Percentiles rank a stretch among this genome's conserved stretches.
Evolutionary conservation across 2,797 vertebrate genomes (phyloP).

Genomic region (Decapterus maruadsi): DNA sequence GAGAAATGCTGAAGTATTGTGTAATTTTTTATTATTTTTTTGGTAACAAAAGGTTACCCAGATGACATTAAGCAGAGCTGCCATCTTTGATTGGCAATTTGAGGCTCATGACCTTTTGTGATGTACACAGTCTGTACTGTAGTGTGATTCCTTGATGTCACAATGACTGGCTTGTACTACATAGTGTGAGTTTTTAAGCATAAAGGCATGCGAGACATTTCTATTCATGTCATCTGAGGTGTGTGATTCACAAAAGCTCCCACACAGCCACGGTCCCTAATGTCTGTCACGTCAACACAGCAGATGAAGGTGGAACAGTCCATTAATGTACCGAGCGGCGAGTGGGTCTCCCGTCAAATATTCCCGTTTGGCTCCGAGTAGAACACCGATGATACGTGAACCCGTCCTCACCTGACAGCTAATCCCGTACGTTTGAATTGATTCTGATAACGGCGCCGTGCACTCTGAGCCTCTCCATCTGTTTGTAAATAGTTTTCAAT

Average conservation of each 20-base stretch:
- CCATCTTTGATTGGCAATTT: constrained; percentile 82
- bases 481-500: constrained; percentile 81
- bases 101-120: constrained; percentile 83
- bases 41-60: constrained; percentile 83
- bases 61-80: constrained; percentile 86
- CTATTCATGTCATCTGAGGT: constrained; percentile 22
- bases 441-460: constrained; percentile 45
- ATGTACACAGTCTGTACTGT: constrained; percentile 51
- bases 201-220: constrained; percentile 19
- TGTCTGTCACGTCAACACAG: not conserved
- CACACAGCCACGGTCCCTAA: constrained; percentile 2
- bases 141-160: constrained; percentile 40
- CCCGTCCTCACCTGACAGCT: constrained; percentile 41
- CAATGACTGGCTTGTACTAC: constrained; percentile 40
- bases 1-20: constrained; percentile 72
- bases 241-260: constrained; percentile 20
- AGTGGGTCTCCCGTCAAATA: constrained; percentile 5
- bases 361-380: constrained; percentile 5
- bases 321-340: constrained; percentile 3
- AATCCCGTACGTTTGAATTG: constrained; percentile 59
- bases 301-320: constrained; percentile 3
- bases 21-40: constrained; percentile 57
- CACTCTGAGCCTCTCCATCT: constrained; percentile 65
- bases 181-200: constrained; percentile 21
- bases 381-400: constrained; percentile 9